phyloP scores from a whole-genome alignment of 2,797 vertebrate genomes.

The Paratrypauchen microcephalus region DNA sequence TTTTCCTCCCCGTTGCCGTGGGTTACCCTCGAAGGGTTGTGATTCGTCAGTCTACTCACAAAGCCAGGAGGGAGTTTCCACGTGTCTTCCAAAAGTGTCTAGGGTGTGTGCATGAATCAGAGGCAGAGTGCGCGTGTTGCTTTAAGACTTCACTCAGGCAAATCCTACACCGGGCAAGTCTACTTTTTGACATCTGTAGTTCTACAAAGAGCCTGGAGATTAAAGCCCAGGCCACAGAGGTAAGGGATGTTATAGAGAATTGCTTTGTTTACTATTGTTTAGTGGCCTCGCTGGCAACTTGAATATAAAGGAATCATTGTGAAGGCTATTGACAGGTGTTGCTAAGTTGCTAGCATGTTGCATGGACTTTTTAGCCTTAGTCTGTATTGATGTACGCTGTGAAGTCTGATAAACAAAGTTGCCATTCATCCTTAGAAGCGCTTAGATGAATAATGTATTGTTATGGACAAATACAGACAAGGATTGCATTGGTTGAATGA shows the following conservation, averaged over 20 bases:
- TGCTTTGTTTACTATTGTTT: constrained; percentile 61
- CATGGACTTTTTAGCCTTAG: constrained; percentile 12
- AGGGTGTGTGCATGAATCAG: constrained; percentile 60
- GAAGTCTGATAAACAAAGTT: constrained; percentile 15
- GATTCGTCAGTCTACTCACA: constrained; percentile 57
- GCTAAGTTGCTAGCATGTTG: constrained; percentile 16
- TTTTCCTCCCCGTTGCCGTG: constrained; percentile 65
- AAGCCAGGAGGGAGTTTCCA: constrained; percentile 76
- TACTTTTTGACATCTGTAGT: constrained; percentile 73
- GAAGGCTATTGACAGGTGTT: constrained; percentile 65
- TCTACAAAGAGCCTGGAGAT: constrained; percentile 78
- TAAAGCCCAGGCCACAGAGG: constrained; percentile 73
- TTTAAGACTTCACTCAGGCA: constrained; percentile 66
- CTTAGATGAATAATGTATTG: neutral
- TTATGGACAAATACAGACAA: neutral
- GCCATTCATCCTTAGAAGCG: constrained; percentile 20
- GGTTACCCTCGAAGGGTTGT: constrained; percentile 62
- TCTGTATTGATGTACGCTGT: neutral
- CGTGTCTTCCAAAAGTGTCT: constrained; percentile 64
- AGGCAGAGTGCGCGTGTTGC: constrained; percentile 44
- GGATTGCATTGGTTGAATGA: neutral
- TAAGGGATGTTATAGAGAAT: constrained; percentile 62
- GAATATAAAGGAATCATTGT: constrained; percentile 38
- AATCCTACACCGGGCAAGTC: constrained; percentile 56
- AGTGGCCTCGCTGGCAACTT: constrained; percentile 43